A percentile compares a stretch with the other conserved stretches of the same genome.
Evolutionary conservation across 2,888 invertebrate species (phyloP).

Genomic region (Meghimatium bilineatum): DNA sequence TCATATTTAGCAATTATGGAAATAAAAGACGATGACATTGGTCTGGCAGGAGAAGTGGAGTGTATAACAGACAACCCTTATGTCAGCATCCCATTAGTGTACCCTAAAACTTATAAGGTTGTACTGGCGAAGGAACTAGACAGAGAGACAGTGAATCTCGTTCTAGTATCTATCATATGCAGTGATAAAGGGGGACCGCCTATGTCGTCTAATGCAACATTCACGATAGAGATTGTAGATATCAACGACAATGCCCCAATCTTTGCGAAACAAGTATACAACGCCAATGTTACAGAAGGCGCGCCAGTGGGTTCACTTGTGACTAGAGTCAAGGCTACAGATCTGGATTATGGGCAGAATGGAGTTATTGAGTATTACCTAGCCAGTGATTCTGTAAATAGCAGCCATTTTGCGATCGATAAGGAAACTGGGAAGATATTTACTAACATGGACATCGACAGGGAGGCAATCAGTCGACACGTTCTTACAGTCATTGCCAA

Average conservation of each 20-base stretch:
- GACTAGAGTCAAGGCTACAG: conserved; percentile 88
- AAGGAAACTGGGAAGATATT: conserved; percentile 27
- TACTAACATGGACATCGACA: conserved; percentile 82
- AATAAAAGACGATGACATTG: conserved; percentile 5
- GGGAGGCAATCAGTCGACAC: conserved; percentile 91
- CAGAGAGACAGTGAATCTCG: conserved; percentile 61
- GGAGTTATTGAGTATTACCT: conserved; percentile 83
- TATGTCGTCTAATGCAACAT: conserved; percentile 54
- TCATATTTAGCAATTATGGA: conserved; percentile 17
- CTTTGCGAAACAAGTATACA: conserved; percentile 80
- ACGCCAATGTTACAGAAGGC: conserved; percentile 60
- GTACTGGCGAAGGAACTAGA: conserved; percentile 77
- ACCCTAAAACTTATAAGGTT: conserved; percentile 63
- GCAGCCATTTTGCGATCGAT: conserved; percentile 23
- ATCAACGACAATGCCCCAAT: conserved; percentile 94
- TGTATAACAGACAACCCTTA: conserved; percentile 7
- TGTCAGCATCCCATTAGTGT: not conserved
- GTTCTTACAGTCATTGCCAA: conserved; percentile 85
- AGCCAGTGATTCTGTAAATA: not conserved
- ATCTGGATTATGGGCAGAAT: conserved; percentile 93
- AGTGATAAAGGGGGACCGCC: conserved; percentile 79
- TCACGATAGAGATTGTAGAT: conserved; percentile 82
- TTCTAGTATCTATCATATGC: conserved; percentile 78
- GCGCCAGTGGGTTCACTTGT: conserved; percentile 79
- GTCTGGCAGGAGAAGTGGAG: conserved; percentile 1